Evolutionary conservation across 2,888 invertebrate genomes (phyloP).

Genomic region (Drosophila algonquin): DNA sequence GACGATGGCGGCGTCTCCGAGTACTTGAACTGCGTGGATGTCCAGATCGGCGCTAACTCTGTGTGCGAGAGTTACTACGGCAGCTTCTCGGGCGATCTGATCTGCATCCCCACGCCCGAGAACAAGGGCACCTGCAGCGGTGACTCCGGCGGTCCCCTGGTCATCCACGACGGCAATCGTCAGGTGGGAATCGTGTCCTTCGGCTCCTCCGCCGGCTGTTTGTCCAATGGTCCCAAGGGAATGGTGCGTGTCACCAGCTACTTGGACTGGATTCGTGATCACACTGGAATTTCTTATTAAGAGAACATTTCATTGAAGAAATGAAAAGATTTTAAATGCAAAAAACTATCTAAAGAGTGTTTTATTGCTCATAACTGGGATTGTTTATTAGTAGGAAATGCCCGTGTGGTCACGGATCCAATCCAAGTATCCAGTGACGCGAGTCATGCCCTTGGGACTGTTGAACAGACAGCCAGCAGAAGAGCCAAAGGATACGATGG

Average conservation of each 20-base stretch:
- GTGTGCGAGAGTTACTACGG: constrained; percentile 81
- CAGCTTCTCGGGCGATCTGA: constrained; percentile 43
- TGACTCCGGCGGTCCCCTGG: constrained; percentile 82
- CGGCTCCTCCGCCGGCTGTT: constrained; percentile 54
- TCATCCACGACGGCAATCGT: constrained; percentile 46
- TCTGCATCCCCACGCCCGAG: constrained; percentile 38
- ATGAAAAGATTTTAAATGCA: neutral
- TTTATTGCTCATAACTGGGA: too few species aligned
- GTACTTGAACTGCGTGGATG: constrained; percentile 45
- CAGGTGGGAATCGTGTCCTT: constrained; percentile 63
- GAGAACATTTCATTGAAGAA: neutral
- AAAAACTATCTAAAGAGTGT: too few species aligned
- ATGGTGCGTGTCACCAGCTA: constrained; percentile 60
- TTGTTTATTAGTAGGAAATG: too few species aligned
- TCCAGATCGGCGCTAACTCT: constrained; percentile 71
- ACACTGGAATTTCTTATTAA: constrained; percentile 51
- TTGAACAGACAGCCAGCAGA: constrained; percentile 54
- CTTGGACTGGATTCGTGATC: constrained; percentile 64
- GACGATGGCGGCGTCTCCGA: constrained; percentile 76
- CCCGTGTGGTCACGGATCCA: constrained; percentile 57
- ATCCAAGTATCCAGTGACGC: constrained; percentile 57
- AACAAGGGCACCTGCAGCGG: constrained; percentile 81
- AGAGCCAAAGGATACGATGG: constrained; percentile 68
- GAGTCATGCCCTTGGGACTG: constrained; percentile 62
- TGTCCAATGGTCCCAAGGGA: constrained; percentile 50